Conservation (phyloP, 2,113 vertebrate species). For the Erinaceus europaeus region DNA sequence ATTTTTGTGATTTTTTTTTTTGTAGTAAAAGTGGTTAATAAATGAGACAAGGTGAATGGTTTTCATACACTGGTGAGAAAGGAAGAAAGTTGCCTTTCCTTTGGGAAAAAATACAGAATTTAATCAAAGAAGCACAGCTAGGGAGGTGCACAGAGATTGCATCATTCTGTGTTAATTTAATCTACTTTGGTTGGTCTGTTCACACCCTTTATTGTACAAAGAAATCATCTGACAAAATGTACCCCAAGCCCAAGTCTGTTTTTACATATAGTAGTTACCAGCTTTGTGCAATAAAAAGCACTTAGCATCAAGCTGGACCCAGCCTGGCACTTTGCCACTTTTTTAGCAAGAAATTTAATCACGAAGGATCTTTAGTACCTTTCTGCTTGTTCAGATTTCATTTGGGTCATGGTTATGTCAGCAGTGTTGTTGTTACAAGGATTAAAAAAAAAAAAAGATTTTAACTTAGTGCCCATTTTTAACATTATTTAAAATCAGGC, state of each 20-base stretch:
- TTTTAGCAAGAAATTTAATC: conserved; percentile 79
- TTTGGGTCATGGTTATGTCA: conserved; percentile 67
- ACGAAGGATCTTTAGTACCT: conserved; percentile 78
- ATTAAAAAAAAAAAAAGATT: conserved; percentile 50
- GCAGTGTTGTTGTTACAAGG: conserved; percentile 34
- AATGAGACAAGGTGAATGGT: conserved; percentile 59
- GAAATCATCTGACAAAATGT: conserved; percentile 73
- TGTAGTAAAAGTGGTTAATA: conserved; percentile 55
- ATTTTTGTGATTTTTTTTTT: conserved; percentile 66
- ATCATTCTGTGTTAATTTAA: conserved; percentile 59
- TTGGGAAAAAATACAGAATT: conserved; percentile 55
- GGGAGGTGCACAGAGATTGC: conserved; percentile 52
- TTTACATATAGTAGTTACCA: conserved; percentile 73
- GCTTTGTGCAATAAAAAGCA: conserved; percentile 82
- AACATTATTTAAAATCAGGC: not conserved
- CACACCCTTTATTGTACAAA: conserved; percentile 69
- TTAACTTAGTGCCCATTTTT: conserved; percentile 55
- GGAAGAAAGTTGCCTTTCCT: conserved; percentile 68
- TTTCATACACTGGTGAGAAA: conserved; percentile 38
- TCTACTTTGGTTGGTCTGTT: conserved; percentile 72
- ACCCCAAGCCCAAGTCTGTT: conserved; percentile 70
- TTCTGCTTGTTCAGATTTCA: conserved; percentile 78
- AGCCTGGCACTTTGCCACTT: conserved; percentile 85
- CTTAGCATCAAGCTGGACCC: conserved; percentile 85
- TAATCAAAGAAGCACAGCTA: conserved; percentile 58